A percentile compares a stretch with the other conserved stretches of the same genome.
phyloP scores from a whole-genome alignment of 2,113 vertebrate genomes.

The Callocephalon fimbriatum region DNA sequence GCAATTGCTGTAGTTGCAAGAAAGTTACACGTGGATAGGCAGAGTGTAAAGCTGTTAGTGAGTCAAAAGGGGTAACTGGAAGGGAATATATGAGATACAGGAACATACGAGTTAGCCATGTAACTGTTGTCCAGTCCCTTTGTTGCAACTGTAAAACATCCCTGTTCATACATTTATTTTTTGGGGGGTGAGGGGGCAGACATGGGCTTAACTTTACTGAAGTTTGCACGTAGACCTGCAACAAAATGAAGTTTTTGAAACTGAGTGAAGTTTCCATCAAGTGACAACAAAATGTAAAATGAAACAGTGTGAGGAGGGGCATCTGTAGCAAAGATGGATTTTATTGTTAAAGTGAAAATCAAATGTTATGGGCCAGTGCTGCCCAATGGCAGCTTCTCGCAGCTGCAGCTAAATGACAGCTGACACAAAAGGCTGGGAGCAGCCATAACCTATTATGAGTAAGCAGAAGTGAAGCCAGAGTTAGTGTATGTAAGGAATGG shows the following conservation, averaged over 20 bases:
- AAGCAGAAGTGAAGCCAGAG: neutral
- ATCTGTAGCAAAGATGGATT: neutral
- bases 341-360: neutral
- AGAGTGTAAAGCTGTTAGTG: neutral
- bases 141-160: neutral
- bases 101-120: neutral
- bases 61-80: neutral
- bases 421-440: neutral
- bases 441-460: neutral
- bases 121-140: neutral
- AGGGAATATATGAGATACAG: neutral
- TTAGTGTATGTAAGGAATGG: neutral
- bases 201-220: neutral
- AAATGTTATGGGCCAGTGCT: neutral
- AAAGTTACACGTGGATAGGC: neutral
- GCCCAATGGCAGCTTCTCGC: neutral
- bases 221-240: rapidly evolving
- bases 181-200: too few species aligned
- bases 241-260: neutral
- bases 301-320: neutral
- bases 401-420: neutral
- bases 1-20: neutral
- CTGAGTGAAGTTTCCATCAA: neutral
- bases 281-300: neutral
- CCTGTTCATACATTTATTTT: neutral